Percentiles rank a stretch among this genome's conserved stretches.
Evolutionary conservation across 2,113 vertebrate species (phyloP).

Genomic region (Argyrosomus japonicus): DNA sequence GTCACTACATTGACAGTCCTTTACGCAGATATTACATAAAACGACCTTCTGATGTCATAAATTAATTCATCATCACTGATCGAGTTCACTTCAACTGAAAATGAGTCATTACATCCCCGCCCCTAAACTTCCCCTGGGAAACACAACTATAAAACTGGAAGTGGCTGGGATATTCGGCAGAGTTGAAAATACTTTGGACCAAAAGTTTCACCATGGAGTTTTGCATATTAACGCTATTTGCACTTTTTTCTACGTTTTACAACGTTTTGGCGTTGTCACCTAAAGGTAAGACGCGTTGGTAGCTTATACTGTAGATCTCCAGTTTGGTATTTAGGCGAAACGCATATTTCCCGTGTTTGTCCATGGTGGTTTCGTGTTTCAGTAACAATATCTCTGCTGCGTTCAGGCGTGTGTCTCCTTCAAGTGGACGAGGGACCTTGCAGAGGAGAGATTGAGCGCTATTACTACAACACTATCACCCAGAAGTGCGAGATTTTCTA

Average conservation of each 20-base stretch:
- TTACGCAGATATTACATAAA: background rate
- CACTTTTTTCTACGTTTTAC: conserved; percentile 55
- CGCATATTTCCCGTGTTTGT: background rate
- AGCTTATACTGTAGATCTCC: background rate
- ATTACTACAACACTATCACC: conserved; percentile 88
- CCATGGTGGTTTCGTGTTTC: background rate
- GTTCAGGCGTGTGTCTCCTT: conserved; percentile 86
- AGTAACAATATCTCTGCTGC: background rate
- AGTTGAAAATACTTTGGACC: conserved; percentile 16
- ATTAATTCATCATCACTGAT: background rate
- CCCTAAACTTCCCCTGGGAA: conserved; percentile 51
- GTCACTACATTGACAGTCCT: conserved; percentile 9
- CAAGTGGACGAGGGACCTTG: conserved; percentile 87
- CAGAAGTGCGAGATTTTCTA: conserved; percentile 88
- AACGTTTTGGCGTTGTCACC: conserved; percentile 43
- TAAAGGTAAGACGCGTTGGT: conserved; percentile 64
- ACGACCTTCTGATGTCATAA: conserved; percentile 32
- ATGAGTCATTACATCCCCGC: conserved; percentile 74
- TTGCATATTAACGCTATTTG: conserved; percentile 36
- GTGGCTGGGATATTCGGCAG: conserved; percentile 21
- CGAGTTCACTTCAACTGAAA: background rate
- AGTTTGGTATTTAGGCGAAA: background rate
- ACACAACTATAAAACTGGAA: conserved; percentile 68
- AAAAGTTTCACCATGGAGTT: conserved; percentile 73
- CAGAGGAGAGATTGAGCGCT: conserved; percentile 79